These are phyloP conservation scores for Tetragnatha versicolor DNA, from an alignment of 1,140 invertebrate species.

Conservation along the genomic window DNA sequence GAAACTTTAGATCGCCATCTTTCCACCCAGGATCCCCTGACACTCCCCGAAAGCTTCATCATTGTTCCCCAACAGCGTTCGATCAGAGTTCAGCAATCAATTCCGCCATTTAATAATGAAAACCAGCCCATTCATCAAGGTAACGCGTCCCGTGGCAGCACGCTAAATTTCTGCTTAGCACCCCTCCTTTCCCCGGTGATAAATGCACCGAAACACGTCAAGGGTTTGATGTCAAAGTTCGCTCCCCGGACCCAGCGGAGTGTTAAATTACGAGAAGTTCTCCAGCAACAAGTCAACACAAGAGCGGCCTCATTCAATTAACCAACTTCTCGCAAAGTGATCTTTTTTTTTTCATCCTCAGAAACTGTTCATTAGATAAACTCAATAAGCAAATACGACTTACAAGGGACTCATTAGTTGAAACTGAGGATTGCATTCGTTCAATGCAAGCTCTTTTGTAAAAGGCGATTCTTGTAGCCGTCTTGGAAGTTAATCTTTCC, in stretches of 20 bases:
- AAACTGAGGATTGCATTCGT: too few relatives aligned
- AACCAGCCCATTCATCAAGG: neutral
- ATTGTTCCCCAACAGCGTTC: too few relatives aligned
- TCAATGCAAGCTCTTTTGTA: too few relatives aligned
- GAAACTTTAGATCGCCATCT: too few relatives aligned
- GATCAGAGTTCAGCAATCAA: neutral
- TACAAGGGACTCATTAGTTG: neutral
- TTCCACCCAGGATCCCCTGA: too few relatives aligned
- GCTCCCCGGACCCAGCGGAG: neutral
- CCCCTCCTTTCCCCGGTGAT: neutral
- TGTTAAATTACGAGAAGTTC: constrained; percentile 12
- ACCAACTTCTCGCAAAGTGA: neutral
- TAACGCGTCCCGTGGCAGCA: neutral
- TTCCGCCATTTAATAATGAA: neutral
- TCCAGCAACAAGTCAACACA: constrained; percentile 1
- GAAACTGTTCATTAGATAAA: neutral
- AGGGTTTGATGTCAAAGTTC: neutral
- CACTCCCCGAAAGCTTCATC: too few relatives aligned
- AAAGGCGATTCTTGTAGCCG: too few relatives aligned
- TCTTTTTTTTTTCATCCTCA: too few relatives aligned
- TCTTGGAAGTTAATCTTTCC: too few relatives aligned
- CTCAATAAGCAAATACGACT: neutral
- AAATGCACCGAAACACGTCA: neutral
- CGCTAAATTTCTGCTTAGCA: constrained; percentile 5
- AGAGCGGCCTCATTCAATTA: constrained; percentile 7